Evolutionary conservation across 2,797 vertebrate species (phyloP).

Genomic region (Phaenicophaeus curvirostris): DNA sequence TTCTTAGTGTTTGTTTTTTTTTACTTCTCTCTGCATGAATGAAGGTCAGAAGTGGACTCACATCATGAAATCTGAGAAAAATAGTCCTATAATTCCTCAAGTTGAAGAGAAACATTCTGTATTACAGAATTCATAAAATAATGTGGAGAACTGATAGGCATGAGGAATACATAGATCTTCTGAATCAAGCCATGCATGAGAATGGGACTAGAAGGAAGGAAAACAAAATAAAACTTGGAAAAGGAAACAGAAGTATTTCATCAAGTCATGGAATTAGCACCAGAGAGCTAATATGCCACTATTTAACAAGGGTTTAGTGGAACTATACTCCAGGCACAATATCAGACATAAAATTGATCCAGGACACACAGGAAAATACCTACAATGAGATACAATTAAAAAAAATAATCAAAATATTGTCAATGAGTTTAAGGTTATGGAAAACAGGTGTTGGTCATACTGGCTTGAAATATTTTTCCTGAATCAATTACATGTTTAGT

Average conservation of each 20-base stretch:
- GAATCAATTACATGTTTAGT: neutral
- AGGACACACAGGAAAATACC: neutral
- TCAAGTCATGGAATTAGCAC: neutral
- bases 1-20: neutral
- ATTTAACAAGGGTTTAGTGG: neutral
- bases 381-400: neutral
- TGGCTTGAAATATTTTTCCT: neutral
- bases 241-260: neutral
- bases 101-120: neutral
- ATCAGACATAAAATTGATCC: neutral
- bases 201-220: neutral
- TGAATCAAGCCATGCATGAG: neutral
- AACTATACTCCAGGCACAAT: neutral
- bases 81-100: neutral
- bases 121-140: neutral
- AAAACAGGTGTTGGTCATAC: neutral
- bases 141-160: neutral
- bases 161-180: neutral
- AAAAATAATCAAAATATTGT: neutral
- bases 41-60: neutral
- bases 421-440: neutral
- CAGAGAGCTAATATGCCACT: neutral
- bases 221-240: neutral
- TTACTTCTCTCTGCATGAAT: neutral
- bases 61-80: neutral